Percentiles rank a stretch among this genome's conserved stretches.
Conservation (phyloP, 2,113 vertebrate genomes). For the Rhinolophus ferrumequinum region DNA sequence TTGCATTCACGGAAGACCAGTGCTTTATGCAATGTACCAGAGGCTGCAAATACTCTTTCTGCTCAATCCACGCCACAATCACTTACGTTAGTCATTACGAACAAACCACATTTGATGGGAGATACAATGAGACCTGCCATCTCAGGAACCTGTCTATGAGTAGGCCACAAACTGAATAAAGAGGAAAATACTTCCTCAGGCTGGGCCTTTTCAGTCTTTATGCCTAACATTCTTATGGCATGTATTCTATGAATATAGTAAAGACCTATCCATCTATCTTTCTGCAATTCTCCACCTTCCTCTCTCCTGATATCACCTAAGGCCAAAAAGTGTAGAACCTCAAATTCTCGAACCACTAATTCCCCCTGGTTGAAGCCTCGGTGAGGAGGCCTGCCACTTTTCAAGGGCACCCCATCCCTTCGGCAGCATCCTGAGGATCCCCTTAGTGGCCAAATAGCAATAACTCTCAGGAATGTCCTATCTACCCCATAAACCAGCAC, state of each 20-base stretch:
- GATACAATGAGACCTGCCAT: background rate
- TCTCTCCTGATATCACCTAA: background rate
- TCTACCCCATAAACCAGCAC: slow-evolving; percentile 62
- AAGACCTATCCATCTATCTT: background rate
- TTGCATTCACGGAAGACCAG: background rate
- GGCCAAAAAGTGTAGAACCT: background rate
- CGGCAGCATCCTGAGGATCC: background rate
- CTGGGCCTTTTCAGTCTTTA: background rate
- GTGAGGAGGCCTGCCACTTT: background rate
- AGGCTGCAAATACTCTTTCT: background rate
- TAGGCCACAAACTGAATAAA: background rate
- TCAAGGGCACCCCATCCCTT: background rate
- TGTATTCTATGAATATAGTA: background rate
- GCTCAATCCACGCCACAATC: background rate
- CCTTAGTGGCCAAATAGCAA: background rate
- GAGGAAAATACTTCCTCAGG: background rate
- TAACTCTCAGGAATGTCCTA: slow-evolving; percentile 1
- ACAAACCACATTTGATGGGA: background rate
- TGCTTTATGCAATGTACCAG: background rate
- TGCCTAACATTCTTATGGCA: background rate
- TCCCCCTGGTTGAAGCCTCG: background rate
- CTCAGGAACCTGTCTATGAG: background rate
- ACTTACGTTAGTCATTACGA: background rate
- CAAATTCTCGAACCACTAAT: background rate
- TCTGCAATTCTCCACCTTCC: background rate